Percentiles rank a stretch among this genome's conserved stretches.
phyloP scores from a whole-genome alignment of 2,113 vertebrate genomes.

The Callorhinus ursinus region DNA sequence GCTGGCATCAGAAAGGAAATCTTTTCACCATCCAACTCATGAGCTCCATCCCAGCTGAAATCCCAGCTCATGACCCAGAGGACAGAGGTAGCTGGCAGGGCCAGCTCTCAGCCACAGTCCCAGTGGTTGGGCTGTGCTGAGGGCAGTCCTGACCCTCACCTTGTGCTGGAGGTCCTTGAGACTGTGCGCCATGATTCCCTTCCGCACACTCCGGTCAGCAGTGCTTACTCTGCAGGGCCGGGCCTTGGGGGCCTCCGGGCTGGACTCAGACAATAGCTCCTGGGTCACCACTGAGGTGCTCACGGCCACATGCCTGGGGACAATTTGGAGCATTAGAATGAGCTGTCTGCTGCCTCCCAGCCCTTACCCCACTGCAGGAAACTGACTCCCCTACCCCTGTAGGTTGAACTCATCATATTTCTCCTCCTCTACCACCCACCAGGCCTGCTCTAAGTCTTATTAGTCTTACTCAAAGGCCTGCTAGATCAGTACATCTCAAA shows the following conservation, averaged over 20 bases:
- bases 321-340: fast-evolving
- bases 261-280: constrained; percentile 86
- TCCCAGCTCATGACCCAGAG: background rate
- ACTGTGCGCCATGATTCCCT: constrained; percentile 87
- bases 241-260: background rate
- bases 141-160: constrained; percentile 82
- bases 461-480: background rate
- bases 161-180: constrained; percentile 89
- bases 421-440: background rate
- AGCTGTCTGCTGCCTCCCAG: background rate
- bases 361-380: background rate
- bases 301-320: constrained; percentile 87
- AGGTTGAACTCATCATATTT: background rate
- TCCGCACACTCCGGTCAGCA: constrained; percentile 89
- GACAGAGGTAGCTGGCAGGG: fast-evolving
- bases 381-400: background rate
- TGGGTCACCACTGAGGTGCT: constrained; percentile 92
- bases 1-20: background rate
- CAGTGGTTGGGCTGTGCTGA: fast-evolving
- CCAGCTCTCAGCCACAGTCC: background rate
- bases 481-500: background rate
- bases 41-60: background rate
- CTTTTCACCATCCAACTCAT: background rate
- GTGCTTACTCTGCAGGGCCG: constrained; percentile 91
- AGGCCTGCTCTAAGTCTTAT: background rate